Percentiles rank a stretch among this genome's conserved stretches.
These are phyloP conservation scores for Odocoileus hemionus DNA, from an alignment of 2,113 vertebrate species.

Conservation along the genomic window DNA sequence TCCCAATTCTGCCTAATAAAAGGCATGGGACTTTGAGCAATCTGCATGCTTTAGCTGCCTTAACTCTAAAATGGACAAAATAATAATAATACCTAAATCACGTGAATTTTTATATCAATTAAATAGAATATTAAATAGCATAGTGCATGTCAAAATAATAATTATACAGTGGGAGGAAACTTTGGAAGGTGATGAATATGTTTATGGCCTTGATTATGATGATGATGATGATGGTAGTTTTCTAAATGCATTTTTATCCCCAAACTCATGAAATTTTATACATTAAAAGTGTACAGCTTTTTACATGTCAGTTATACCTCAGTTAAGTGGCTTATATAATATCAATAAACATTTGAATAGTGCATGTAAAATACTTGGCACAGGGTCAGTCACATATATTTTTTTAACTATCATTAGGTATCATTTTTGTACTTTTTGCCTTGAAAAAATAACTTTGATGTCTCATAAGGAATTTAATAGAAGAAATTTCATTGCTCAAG, in stretches of 20 bases:
- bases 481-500: not conserved
- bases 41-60: not conserved
- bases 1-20: not conserved
- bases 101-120: not conserved
- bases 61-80: not conserved
- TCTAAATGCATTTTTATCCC: not conserved
- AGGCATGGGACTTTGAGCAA: not conserved
- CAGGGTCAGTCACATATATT: not conserved
- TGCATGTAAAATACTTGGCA: not conserved
- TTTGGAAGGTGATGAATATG: not conserved
- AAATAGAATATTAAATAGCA: not conserved
- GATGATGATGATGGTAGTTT: not conserved
- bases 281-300: not conserved
- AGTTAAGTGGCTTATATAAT: not conserved
- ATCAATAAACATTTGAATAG: not conserved
- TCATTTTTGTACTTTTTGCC: not conserved
- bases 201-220: not conserved
- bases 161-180: not conserved
- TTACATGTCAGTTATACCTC: not conserved
- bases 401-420: not conserved
- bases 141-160: not conserved
- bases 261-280: not conserved
- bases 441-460: not conserved
- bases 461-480: not conserved
- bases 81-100: not conserved